Percentiles rank a stretch among this genome's conserved stretches.
These are phyloP conservation scores for Ictidomys tridecemlineatus DNA, from an alignment of 2,113 vertebrate species.

Conservation along the genomic window DNA sequence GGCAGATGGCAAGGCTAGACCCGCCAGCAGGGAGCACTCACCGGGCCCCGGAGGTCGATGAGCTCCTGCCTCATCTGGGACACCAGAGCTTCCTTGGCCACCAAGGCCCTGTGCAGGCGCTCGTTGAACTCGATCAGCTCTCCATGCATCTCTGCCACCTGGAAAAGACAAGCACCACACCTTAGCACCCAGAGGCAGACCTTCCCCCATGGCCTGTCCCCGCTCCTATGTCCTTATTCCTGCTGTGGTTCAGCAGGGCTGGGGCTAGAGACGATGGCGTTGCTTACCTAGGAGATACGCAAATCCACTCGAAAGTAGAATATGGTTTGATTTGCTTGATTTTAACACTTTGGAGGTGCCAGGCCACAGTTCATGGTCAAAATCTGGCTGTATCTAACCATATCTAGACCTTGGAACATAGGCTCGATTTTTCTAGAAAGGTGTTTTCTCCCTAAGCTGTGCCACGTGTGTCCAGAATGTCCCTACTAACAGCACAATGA, in stretches of 20 bases:
- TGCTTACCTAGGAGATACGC: accelerated
- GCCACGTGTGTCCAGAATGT: not conserved
- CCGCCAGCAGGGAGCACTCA: conserved; percentile 84
- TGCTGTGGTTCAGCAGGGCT: not conserved
- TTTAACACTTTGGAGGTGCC: not conserved
- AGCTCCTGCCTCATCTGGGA: conserved; percentile 98
- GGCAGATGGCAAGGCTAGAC: not conserved
- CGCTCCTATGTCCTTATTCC: not conserved
- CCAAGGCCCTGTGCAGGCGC: conserved; percentile 95
- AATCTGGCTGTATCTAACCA: not conserved
- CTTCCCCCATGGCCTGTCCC: accelerated
- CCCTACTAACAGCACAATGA: not conserved
- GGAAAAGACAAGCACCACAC: conserved; percentile 69
- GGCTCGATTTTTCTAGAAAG: not conserved
- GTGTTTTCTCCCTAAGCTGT: not conserved
- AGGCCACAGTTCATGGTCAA: not conserved
- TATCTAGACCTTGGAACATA: not conserved
- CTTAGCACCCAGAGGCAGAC: not conserved
- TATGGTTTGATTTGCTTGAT: not conserved
- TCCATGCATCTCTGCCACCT: conserved; percentile 99
- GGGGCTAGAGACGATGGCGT: accelerated
- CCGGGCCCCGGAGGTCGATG: conserved; percentile 97
- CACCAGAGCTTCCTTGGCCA: conserved; percentile 97
- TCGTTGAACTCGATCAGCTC: conserved; percentile 99
- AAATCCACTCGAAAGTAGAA: accelerated